phyloP scores from a whole-genome alignment of 2,888 invertebrate species.

The Helicoverpa assulta region DNA sequence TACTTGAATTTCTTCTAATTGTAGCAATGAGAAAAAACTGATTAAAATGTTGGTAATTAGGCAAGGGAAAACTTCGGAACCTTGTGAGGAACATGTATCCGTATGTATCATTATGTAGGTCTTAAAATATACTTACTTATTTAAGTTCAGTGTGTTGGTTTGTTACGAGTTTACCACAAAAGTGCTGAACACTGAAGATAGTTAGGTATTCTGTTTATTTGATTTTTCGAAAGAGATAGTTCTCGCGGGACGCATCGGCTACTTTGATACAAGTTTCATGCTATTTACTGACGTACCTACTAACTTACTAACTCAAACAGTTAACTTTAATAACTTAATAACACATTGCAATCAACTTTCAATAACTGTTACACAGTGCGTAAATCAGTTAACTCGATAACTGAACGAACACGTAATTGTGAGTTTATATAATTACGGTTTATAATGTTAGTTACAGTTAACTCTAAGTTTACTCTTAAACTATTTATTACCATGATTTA shows the following conservation, averaged over 20 bases:
- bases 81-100: too few relatives aligned
- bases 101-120: too few relatives aligned
- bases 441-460: conserved; percentile 6
- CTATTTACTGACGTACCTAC: neutral
- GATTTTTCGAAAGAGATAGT: too few relatives aligned
- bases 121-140: too few relatives aligned
- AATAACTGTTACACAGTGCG: conserved; percentile 14
- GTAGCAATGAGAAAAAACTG: neutral
- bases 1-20: conserved; percentile 8
- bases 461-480: conserved; percentile 4
- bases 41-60: neutral
- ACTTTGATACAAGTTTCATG: neutral
- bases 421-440: conserved; percentile 8
- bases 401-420: conserved; percentile 16
- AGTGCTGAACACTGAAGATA: too few relatives aligned
- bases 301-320: conserved; percentile 12
- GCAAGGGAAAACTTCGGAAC: too few relatives aligned
- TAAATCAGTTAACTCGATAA: conserved; percentile 22
- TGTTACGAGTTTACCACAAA: too few relatives aligned
- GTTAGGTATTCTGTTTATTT: too few relatives aligned
- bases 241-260: neutral
- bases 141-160: too few relatives aligned
- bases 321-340: conserved; percentile 33
- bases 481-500: neutral
- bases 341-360: conserved; percentile 26